phyloP scores from a whole-genome alignment of 2,888 invertebrate species.

The Parapristionchus giblindavisi region DNA sequence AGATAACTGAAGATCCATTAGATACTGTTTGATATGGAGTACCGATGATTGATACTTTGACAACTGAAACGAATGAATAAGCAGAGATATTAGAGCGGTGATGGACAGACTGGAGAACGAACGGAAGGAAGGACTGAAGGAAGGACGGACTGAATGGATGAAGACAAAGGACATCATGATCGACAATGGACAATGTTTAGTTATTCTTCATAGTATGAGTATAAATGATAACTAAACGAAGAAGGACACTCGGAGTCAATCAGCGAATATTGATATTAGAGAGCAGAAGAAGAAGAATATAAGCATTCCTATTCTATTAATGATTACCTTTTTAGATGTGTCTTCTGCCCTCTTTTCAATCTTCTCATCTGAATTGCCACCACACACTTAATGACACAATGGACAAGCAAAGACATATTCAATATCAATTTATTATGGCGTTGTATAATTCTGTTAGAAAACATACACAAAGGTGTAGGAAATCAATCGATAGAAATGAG shows the following conservation, averaged over 20 bases:
- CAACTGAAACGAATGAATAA: constrained; percentile 24
- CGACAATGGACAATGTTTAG: too few species aligned
- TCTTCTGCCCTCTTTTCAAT: neutral
- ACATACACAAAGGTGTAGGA: constrained; percentile 17
- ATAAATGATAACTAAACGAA: too few species aligned
- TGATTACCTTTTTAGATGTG: too few species aligned
- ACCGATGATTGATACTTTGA: constrained; percentile 45
- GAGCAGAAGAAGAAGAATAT: too few species aligned
- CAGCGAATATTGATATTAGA: too few species aligned
- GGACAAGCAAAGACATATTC: constrained; percentile 13
- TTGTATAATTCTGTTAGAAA: constrained; percentile 25
- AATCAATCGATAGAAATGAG: constrained; percentile 43
- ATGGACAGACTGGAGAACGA: constrained; percentile 12
- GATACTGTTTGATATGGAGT: constrained; percentile 55
- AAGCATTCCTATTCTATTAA: too few species aligned
- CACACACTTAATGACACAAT: neutral
- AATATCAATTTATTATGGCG: constrained; percentile 28
- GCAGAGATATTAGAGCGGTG: constrained; percentile 17
- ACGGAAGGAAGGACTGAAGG: constrained; percentile 17
- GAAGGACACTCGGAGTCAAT: too few species aligned
- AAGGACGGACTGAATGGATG: constrained; percentile 21
- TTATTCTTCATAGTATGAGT: too few species aligned
- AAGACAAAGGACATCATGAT: neutral
- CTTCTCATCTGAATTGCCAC: constrained; percentile 4
- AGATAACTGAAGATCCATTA: constrained; percentile 13